Evolutionary conservation across 53 echinoderm and acorn worm species (phyloP).

Genomic region (Henricia sp.): DNA sequence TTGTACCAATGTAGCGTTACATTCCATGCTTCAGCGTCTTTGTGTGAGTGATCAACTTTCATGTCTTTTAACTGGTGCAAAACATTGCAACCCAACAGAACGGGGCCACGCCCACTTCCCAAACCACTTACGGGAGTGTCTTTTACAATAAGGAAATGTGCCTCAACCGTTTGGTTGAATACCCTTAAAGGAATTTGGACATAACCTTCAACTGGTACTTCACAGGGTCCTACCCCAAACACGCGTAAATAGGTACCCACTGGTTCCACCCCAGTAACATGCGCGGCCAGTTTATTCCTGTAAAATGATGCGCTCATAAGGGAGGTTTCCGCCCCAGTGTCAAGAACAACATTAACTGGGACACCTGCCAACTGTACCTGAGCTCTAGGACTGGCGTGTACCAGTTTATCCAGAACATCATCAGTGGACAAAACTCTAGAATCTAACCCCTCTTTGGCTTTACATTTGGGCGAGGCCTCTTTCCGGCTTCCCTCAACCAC

Average conservation of each 20-base stretch:
- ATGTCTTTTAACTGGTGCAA: not conserved
- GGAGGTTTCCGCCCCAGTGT: conserved; percentile 41
- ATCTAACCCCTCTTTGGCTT: not conserved
- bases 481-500: not conserved
- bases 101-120: not conserved
- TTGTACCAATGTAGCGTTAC: not conserved
- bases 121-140: not conserved
- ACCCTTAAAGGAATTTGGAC: not conserved
- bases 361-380: too few species aligned
- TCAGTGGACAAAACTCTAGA: not conserved
- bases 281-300: not conserved
- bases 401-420: too few species aligned
- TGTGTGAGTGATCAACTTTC: not conserved
- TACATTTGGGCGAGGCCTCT: not conserved
- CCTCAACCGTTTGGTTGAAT: not conserved
- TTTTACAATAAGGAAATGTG: not conserved
- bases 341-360: too few species aligned
- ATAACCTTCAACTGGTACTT: conserved; percentile 17
- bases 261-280: not conserved
- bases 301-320: not conserved
- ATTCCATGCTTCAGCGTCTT: not conserved
- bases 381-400: too few species aligned
- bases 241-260: not conserved
- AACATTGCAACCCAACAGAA: conserved; percentile 42
- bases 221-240: not conserved